Conservation (phyloP, 2,888 invertebrate species). For the Coleophora flavipennella region DNA sequence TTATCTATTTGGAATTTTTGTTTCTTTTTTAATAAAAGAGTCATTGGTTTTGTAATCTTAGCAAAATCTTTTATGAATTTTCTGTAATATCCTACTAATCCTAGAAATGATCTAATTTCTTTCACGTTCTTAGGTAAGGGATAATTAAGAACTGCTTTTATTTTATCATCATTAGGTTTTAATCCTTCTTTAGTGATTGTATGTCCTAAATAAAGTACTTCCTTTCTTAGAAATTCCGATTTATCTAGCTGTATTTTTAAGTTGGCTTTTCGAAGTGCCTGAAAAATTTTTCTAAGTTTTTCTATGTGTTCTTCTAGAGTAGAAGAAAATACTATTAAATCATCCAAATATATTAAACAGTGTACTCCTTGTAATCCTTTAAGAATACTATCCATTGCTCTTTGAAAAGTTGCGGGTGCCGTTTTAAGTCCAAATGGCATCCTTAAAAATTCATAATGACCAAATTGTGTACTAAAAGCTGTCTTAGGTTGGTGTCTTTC, state of each 20-base stretch:
- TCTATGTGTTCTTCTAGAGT: slow-evolving; percentile 19
- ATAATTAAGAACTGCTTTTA: background rate
- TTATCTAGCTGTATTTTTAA: slow-evolving; percentile 23
- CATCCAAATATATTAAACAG: no score
- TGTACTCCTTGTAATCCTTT: no score
- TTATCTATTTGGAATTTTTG: slow-evolving; percentile 2
- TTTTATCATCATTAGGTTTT: slow-evolving; percentile 10
- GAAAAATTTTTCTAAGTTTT: slow-evolving; percentile 18
- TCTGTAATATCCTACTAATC: no score
- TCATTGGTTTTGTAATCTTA: slow-evolving; percentile 7
- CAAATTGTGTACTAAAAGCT: no score
- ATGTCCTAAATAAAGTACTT: slow-evolving; percentile 16
- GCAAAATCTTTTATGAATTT: no score
- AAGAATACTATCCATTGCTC: no score
- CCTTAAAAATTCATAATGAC: background rate
- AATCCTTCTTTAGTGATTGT: slow-evolving; percentile 7
- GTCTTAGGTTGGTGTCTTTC: no score
- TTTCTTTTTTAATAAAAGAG: slow-evolving; percentile 5
- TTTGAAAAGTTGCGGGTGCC: no score
- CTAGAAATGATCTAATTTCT: slow-evolving; percentile 8
- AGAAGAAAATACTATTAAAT: no score
- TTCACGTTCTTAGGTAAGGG: slow-evolving; percentile 3
- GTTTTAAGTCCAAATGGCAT: no score
- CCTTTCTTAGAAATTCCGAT: slow-evolving; percentile 18
- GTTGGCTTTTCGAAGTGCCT: slow-evolving; percentile 15